Evolutionary conservation across 1,140 invertebrate species (phyloP).

Genomic region (Drosophila erecta): DNA sequence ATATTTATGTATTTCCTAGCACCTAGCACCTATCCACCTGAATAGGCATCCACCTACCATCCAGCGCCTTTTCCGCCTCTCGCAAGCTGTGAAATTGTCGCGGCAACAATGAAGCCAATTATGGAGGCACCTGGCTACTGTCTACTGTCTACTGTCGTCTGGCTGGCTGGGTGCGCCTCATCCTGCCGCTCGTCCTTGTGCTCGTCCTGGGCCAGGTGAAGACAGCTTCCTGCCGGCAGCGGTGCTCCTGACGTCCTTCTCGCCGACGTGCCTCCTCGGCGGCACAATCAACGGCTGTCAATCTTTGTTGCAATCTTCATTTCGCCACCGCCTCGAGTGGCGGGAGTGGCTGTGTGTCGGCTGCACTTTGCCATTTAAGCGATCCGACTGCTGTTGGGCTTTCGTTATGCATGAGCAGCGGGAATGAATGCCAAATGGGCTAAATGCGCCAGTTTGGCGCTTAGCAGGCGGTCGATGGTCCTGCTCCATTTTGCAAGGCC

Average conservation of each 20-base stretch:
- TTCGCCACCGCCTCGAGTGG: constrained; percentile 60
- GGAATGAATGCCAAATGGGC: constrained; percentile 60
- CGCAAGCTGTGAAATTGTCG: constrained; percentile 55
- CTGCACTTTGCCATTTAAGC: constrained; percentile 60
- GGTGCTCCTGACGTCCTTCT: constrained; percentile 6
- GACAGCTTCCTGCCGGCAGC: constrained; percentile 54
- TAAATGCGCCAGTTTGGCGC: constrained; percentile 66
- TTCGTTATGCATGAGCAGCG: constrained; percentile 61
- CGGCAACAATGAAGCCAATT: constrained; percentile 74
- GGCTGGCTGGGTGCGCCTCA: constrained; percentile 1
- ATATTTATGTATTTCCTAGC: constrained; percentile 57
- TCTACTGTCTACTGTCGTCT: constrained; percentile 34
- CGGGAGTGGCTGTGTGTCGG: constrained; percentile 13
- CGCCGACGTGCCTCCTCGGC: constrained; percentile 33
- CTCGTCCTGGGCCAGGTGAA: constrained; percentile 28
- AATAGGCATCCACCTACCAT: background rate
- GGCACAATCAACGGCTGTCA: constrained; percentile 79
- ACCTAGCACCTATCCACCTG: background rate
- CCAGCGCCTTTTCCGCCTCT: background rate
- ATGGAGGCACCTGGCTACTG: constrained; percentile 35
- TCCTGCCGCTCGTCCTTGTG: constrained; percentile 14
- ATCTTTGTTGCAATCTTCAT: constrained; percentile 78
- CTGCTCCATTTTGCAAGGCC: background rate
- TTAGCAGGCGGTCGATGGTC: constrained; percentile 25
- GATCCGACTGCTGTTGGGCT: constrained; percentile 24